Evolutionary conservation across 2,113 vertebrate species (phyloP).

Genomic region (Oryzias javanicus): DNA sequence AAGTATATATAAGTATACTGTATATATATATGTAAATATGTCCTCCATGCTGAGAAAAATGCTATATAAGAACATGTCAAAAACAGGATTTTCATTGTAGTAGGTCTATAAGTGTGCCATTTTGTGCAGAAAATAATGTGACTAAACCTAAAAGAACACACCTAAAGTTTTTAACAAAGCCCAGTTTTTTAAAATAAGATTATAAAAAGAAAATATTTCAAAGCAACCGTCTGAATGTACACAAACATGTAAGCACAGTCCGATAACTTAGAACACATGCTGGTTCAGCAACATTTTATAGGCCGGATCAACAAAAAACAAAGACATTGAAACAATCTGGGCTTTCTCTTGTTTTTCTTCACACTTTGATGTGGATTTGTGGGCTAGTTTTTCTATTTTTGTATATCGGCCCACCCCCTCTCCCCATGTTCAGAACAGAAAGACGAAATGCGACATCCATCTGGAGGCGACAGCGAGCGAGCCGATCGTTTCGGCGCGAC

Average conservation of each 20-base stretch:
- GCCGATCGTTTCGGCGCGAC: conserved; percentile 42
- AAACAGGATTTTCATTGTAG: no score
- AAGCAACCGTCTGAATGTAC: conserved; percentile 9
- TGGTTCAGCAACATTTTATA: conserved; percentile 12
- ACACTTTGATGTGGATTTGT: conserved; percentile 58
- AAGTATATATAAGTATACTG: no score
- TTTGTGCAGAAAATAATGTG: no score
- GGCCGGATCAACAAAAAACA: conserved; percentile 43
- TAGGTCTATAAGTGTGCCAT: no score
- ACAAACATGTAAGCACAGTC: not conserved
- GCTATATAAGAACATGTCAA: no score
- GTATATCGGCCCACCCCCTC: conserved; percentile 20
- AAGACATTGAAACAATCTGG: conserved; percentile 21
- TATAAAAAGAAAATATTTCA: conserved; percentile 5
- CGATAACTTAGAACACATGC: conserved; percentile 18
- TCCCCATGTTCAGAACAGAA: conserved; percentile 38
- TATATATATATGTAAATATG: no score
- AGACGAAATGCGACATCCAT: conserved; percentile 45
- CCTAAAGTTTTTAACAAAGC: no score
- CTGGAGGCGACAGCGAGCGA: conserved; percentile 43
- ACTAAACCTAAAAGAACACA: no score
- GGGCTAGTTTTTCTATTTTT: conserved; percentile 45
- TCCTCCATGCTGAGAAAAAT: no score
- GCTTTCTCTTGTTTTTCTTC: conserved; percentile 14
- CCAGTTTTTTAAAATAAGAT: no score